These are phyloP conservation scores for Diorhabda carinulata DNA, from an alignment of 1,140 invertebrate species.

Conservation along the genomic window DNA sequence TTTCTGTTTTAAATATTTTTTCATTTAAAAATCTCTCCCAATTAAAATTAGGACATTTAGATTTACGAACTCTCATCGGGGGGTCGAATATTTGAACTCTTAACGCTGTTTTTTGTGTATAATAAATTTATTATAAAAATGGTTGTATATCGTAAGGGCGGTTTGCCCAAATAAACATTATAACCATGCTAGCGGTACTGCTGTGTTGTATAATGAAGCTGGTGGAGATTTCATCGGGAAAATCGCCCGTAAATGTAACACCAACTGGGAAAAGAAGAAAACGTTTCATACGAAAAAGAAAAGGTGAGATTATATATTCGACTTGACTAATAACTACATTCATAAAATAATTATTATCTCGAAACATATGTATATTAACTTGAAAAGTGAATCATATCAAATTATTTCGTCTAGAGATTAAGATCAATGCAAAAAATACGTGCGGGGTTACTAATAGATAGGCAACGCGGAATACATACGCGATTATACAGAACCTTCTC, in stretches of 20 bases:
- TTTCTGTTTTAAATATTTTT: neutral
- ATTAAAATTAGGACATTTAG: neutral
- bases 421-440: too few relatives aligned
- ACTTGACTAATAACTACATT: neutral
- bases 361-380: too few relatives aligned
- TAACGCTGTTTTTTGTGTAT: neutral
- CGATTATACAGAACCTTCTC: neutral
- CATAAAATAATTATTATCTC: too few relatives aligned
- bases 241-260: conserved; percentile 18
- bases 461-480: neutral
- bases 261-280: conserved; percentile 19
- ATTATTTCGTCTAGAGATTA: too few relatives aligned
- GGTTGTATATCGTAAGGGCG: conserved; percentile 1
- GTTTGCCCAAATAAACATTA: conserved; percentile 27
- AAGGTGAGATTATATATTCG: conserved; percentile 28
- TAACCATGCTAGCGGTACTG: conserved; percentile 45
- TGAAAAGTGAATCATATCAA: too few relatives aligned
- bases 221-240: conserved; percentile 43
- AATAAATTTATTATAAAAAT: conserved; percentile 1
- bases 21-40: neutral
- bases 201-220: conserved; percentile 48
- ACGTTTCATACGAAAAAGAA: conserved; percentile 25
- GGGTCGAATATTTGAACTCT: neutral
- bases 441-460: neutral
- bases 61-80: neutral